Base-by-base conservation (phyloP, 2,888 invertebrate genomes). In the Chalcosyrphus nemorum region DNA sequence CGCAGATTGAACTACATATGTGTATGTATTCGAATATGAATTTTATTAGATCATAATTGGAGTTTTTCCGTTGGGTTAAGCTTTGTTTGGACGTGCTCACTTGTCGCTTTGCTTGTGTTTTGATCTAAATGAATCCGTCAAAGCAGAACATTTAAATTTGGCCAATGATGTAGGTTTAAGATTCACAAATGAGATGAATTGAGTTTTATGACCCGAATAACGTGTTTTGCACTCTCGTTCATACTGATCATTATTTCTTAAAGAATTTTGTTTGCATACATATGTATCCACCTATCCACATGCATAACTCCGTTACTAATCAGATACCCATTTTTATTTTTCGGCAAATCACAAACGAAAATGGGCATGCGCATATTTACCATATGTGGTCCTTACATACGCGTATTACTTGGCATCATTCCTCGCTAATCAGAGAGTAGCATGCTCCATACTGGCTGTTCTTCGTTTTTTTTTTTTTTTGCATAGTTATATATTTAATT, bases 181-280 rank as follows among this genome's bases (percentile, higher is more conserved):
- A 13, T n/a, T 21, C 21, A 7, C 19, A 35, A 2, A 17, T 35
- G 38, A 13, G 29, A 27, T 0, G 4, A 11, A 29, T 29, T 29
- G 5, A 19, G 35, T 29, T 41, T 52, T 32, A 17, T 78, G 56
- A 57, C 63, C 63, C 41, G 47, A 71, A 56, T 71, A 32, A 24
- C 4, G 41, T 15, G 6, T 43, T 11, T 43, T 7, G 11, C 4
- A 2, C 13, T 45, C 13, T 6, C 24, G 13, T 4, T 0, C 65
- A 52, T 27, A 38, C 17, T 13, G 43, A 29, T 68, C 43, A 17
- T 70, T 70, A 19, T 47, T 47, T 47, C n/a, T 5, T 57, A 17
- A 7, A 47, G 35, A 19, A 57, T 27, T 24, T 41, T 52, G 41
- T 29, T 29, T 17, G 32, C 47, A 43, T 6, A 27, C 24, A 24